Base-by-base conservation (phyloP, 1,140 invertebrate genomes). In the Temnothorax curvispinosus region DNA sequence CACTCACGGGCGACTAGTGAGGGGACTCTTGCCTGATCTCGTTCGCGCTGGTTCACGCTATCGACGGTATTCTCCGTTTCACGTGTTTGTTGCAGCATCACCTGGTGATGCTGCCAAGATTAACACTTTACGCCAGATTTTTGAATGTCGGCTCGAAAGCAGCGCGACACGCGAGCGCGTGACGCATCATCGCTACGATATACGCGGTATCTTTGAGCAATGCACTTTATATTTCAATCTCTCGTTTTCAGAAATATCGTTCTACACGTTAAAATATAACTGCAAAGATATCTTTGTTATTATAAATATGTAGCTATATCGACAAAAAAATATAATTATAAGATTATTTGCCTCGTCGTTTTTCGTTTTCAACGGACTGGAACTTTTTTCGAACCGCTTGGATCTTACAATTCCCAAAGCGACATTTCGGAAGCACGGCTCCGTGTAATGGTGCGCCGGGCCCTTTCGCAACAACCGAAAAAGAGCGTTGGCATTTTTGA, bases 1-100 rank as follows among this genome's bases (percentile, higher is more conserved):
- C 88, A 92, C 92, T 94, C 92, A 90, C 92, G 90, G 92, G 80
- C 85, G 86, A 84, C 76, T 71, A 90, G 92, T 93, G 92, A 92
- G 92, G 88, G 90, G 90, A 92, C 91, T 72, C 9, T 27, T 27
- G 41, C n/a, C 52, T 71, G 75, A 32, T 76, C 87, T 72, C 85
- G 72, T 56, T 87, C 60, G 65, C 77, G 8, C 76, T 27, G 27
- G 72, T 56, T 87, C 60, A 62, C 77, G 8, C 76, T 27, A 38
- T 60, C 52, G 27, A 52, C 44, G 27, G 4, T 32, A 3, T 44
- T 64, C 35, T 84, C 18, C 21, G 56, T 52, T 41, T 78, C 60
- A 21, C 72, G 15, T 32, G 35, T 65, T 58, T 41, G 44, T 41
- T 47, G 13, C 38, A 21, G 32, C 38, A 44, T 50, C 81, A 54